Base-by-base conservation (phyloP, 2,113 vertebrate genomes). In the Corythoichthys haematopterus region DNA sequence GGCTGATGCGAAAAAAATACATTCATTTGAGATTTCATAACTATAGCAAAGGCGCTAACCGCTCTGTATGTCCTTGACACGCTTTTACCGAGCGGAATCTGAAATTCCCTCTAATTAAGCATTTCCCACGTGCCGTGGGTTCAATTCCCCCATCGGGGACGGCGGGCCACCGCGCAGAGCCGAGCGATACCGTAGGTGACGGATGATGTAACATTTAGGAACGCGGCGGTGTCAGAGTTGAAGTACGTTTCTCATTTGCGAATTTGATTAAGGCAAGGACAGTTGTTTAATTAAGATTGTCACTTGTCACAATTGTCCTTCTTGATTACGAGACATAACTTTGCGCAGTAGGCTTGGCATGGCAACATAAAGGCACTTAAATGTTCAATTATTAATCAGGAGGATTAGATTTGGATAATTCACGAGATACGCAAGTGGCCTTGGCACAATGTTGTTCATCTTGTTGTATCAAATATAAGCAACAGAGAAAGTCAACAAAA, bases 31-130 rank as follows among this genome's bases (percentile, higher is more conserved):
- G 20, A 28, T 28, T 43, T 43, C 40, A 43, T 43, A 43, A 43
- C 40, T 43, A 43, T 43, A 43, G 40, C 40, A 40, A 40, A 7
- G 4, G 40, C 40, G 40, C 40, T 40, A 40, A 40, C 40, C 40
- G 40, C 40, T 40, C 14, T 3, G 15, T 20, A 13, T 11, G 89
- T 91, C 92, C 90, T 92, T 93, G 93, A 93, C 88, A 74, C 38
- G 38, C 72, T 80, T 77, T 89, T 87, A 82, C 78, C 74, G 66
- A 83, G 84, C 80, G 76, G 74, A 87, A 82, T 81, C 74, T 64
- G 83, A 83, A 57, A 57, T 57, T 57, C 3, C 52, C 83, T 84
- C 84, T 80, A 91, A 91, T 91, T 91, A 91, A 87, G 68, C 63
- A 68, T 81, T 85, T 87, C 80, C 73, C 56, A 69, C 66, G 75